phyloP scores from a whole-genome alignment of 1,140 invertebrate genomes.

The Cydia splendana region DNA sequence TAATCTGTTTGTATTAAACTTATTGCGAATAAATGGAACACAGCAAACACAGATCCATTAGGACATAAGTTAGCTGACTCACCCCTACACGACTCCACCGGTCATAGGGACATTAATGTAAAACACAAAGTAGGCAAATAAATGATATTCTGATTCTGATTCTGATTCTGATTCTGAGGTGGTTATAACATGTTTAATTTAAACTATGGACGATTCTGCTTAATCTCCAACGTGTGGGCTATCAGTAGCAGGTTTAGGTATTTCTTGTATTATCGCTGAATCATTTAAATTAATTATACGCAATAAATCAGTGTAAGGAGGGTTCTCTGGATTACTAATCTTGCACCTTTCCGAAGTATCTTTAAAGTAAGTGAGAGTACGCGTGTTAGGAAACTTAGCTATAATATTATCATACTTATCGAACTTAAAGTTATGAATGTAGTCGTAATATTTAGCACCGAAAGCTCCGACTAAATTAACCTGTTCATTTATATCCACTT shows the following conservation, averaged over 20 bases:
- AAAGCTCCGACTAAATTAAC: neutral
- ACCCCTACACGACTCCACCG: too few species aligned
- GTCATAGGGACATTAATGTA: too few species aligned
- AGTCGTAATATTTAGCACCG: neutral
- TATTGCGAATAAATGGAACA: too few species aligned
- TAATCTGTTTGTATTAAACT: too few species aligned
- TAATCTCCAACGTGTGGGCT: neutral
- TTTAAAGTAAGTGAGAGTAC: neutral
- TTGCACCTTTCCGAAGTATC: neutral
- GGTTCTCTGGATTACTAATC: neutral
- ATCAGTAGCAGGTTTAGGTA: neutral
- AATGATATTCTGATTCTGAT: too few species aligned
- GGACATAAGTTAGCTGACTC: too few species aligned
- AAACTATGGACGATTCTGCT: neutral
- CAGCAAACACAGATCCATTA: too few species aligned
- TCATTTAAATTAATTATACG: neutral
- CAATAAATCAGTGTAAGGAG: neutral
- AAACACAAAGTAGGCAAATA: too few species aligned
- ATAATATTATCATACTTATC: constrained; percentile 14
- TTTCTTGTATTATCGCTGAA: neutral
- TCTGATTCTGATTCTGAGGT: too few species aligned
- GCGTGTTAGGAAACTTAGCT: neutral
- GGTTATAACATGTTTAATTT: too few species aligned
- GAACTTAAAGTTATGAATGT: neutral
- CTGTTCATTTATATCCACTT: neutral